Base-by-base conservation (phyloP, 2,888 invertebrate genomes). In the Limenitis arthemis region DNA sequence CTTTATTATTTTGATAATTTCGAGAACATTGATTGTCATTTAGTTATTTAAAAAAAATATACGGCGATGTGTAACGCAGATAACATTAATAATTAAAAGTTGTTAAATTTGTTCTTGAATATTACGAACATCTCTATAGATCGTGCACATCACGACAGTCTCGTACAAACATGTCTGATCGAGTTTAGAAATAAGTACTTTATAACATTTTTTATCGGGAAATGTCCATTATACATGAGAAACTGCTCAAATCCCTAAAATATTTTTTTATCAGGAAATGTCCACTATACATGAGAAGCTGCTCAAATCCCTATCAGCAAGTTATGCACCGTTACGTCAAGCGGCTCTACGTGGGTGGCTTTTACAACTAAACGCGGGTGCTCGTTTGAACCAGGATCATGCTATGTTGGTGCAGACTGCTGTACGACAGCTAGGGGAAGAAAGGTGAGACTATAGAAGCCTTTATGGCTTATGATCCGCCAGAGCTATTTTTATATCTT, bases 321-420 rank as follows among this genome's bases (percentile, higher is more conserved):
- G 75, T 28, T 80, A 78, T 65, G 83, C 83, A n/a, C 82, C 85
- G 0, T 66, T 83, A 0, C 76, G 82, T 0, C 82, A 79, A 36
- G 82, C 84, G 4, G 85, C 85, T 0, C 58, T 87, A 1, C 84
- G 85, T 28, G 82, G 86, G 4, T 83, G 86, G 53, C 63, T 86
- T 6, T 60, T 84, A 5, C 82, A 83, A 40, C 60, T 86, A 20
- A 20, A 20, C 1, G 60, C 65, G 4, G 53, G 61, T 4, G 11
- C 41, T 36, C 31, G 44, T 34, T 49, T 37, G 11, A 48, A 38
- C 39, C 29, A 44, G 41, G 41, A 41, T 60, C 32, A 47, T 55
- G 9, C 60, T 0, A 54, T 83, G 1, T 31, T 49, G 28, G 44
- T 39, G 8, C 81, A 79, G 33, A 60, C 81, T 37, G 63, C 68